Evolutionary conservation across 1,140 invertebrate species (phyloP).

Genomic region (Helicoverpa zea): DNA sequence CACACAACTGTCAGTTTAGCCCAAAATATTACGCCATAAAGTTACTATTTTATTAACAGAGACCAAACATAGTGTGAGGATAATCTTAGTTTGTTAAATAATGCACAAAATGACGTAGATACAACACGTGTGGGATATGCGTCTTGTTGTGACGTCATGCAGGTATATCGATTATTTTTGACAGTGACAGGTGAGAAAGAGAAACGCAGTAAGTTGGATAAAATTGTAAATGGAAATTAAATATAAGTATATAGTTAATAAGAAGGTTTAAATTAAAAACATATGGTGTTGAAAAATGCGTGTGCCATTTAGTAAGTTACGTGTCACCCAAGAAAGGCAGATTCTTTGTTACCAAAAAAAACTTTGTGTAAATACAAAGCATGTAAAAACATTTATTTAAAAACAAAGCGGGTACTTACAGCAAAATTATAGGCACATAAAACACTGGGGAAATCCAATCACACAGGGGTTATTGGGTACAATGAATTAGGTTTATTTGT

Average conservation of each 20-base stretch:
- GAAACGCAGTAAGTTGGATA: background rate
- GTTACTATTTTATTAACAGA: background rate
- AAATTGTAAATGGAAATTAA: slow-evolving; percentile 3
- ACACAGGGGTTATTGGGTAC: slow-evolving; percentile 63
- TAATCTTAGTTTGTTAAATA: slow-evolving; percentile 31
- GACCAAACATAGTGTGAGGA: background rate
- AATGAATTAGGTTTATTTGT: slow-evolving; percentile 51
- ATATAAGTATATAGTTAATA: too few relatives aligned
- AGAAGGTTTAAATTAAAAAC: background rate
- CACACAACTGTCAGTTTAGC: background rate
- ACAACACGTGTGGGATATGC: slow-evolving; percentile 3
- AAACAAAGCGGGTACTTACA: slow-evolving; percentile 75
- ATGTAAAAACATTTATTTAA: slow-evolving; percentile 15
- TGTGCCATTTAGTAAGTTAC: background rate
- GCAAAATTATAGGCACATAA: slow-evolving; percentile 68
- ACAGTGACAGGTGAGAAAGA: background rate
- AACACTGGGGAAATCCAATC: slow-evolving; percentile 73
- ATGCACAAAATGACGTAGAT: slow-evolving; percentile 13
- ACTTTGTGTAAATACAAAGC: background rate
- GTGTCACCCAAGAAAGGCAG: background rate
- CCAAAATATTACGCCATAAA: background rate
- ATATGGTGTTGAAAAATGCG: background rate
- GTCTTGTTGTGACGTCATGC: slow-evolving; percentile 21
- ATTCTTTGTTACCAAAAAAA: background rate
- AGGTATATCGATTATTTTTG: slow-evolving; percentile 21